These are phyloP conservation scores for Propithecus deckenii DNA, from an alignment of 2,797 vertebrate genomes.

Conservation along the genomic window DNA sequence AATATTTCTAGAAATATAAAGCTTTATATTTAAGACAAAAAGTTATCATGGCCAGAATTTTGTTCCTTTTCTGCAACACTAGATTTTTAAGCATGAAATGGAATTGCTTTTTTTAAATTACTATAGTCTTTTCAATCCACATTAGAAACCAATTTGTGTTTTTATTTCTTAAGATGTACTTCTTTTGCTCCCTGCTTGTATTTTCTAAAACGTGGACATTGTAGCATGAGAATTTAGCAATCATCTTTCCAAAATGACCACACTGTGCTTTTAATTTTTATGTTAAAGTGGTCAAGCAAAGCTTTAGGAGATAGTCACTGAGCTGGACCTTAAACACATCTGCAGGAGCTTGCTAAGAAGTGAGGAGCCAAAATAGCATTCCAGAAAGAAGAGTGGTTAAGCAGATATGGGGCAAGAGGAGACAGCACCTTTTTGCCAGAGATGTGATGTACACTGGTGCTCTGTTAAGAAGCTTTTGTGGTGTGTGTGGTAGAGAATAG, in stretches of 20 bases:
- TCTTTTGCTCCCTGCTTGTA: background rate
- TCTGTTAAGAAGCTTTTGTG: background rate
- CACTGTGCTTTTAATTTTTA: conserved; percentile 15
- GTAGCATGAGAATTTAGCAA: background rate
- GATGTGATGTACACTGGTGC: background rate
- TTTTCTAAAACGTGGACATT: background rate
- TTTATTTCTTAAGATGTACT: conserved; percentile 35
- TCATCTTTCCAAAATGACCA: conserved; percentile 30
- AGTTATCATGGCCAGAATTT: background rate
- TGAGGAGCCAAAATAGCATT: background rate
- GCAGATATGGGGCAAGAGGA: background rate
- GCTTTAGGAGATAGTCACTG: background rate
- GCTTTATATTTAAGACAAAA: background rate
- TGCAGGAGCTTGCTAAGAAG: background rate
- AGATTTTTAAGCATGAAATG: conserved; percentile 34
- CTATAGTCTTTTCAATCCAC: background rate
- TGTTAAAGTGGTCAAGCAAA: background rate
- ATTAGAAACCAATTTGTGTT: conserved; percentile 17
- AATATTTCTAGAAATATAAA: conserved; percentile 40
- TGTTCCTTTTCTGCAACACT: conserved; percentile 18
- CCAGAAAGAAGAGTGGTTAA: background rate
- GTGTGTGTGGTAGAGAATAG: background rate
- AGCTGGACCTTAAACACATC: background rate
- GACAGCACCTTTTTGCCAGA: background rate
- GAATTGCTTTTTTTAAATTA: conserved; percentile 1